Evolutionary conservation across 2,797 vertebrate species (phyloP).

Genomic region (Urosaurus nigricauda): DNA sequence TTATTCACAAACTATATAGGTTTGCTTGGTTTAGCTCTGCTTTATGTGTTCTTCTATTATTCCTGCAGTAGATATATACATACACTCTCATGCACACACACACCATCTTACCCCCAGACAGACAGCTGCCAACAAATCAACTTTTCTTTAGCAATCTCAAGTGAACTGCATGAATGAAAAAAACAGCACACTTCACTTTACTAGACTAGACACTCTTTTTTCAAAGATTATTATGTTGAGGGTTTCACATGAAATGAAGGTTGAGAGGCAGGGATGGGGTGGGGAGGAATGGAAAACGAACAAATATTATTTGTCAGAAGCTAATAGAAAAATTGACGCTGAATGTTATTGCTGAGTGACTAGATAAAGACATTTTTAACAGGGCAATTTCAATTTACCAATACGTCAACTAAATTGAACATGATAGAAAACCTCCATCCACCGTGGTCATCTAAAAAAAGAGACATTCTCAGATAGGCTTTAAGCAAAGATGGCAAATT

Average conservation of each 20-base stretch:
- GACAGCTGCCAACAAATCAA: neutral
- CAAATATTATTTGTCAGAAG: neutral
- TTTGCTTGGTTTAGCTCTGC: neutral
- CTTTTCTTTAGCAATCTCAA: neutral
- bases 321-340: neutral
- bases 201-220: accelerated
- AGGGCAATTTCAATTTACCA: neutral
- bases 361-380: neutral
- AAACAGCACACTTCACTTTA: neutral
- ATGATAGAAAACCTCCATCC: neutral
- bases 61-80: neutral
- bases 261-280: neutral
- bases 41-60: neutral
- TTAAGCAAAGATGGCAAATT: neutral
- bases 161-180: neutral
- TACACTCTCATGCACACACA: neutral
- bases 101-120: conserved; percentile 2
- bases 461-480: neutral
- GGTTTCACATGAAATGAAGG: neutral
- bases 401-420: neutral
- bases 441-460: neutral
- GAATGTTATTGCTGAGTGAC: neutral
- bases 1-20: neutral
- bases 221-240: conserved; percentile 20
- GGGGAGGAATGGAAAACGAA: no score